Base-by-base conservation (phyloP, 2,797 vertebrate genomes). In the Anableps anableps region DNA sequence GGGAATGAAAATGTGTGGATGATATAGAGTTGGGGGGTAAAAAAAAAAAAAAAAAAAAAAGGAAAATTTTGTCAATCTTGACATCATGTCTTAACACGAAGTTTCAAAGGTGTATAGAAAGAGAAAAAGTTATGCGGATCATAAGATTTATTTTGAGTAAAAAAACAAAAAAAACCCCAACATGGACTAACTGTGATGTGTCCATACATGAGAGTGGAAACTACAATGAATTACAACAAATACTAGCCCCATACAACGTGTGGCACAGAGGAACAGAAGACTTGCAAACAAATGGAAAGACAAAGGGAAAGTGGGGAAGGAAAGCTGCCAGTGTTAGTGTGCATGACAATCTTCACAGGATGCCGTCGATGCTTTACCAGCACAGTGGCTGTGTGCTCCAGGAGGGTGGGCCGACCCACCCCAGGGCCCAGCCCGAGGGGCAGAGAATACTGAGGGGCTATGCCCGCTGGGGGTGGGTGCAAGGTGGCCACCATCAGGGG, bases 401-500 rank as follows among this genome's bases (percentile, higher is more conserved):
- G 97, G 88, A 99, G 97, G 89, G 98, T 96, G 92, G 98, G 97
- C 95, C 97, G 97, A 94, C 97, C 97, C 95, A 97, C 97, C 96
- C 97, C 97, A 88, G 97, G 94, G 95, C 98, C 97, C 96, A 99
- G 96, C 91, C 97, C 97, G 93, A 99, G 96, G 95, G 98, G 97
- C 90, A 99, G 97, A 93, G 98, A 97, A 93, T 98, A 99, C 97
- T 99, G 98, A 94, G 98, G 97, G 85, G 97, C 97, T 96, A 99
- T 95, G 96, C 97, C 97, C 94, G 98, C 96, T 95, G 97, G 96
- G 96, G 98, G 97, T 94, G 98, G 98, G 96, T 99, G 98, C 94
- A 99, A 97, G 95, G 98, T 99, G 96, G 98, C 98, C 96, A 99
- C 97, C 98, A 99, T 98, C 98, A 99, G 96, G 96, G 98, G 98